Conservation (phyloP, 2,797 vertebrate genomes). For the Tolypeutes matacus region DNA sequence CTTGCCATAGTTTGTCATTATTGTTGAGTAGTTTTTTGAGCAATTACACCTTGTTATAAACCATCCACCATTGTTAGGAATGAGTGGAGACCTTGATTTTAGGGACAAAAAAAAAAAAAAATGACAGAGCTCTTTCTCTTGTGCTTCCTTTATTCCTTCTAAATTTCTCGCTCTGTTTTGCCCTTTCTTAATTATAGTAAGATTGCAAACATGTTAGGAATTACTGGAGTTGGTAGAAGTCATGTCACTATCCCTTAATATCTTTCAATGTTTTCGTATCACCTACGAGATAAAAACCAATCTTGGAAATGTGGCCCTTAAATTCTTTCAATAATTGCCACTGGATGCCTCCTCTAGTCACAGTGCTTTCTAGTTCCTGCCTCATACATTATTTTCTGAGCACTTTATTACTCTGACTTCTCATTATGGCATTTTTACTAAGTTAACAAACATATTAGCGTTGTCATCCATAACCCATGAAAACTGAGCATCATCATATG, state of each 20-base stretch:
- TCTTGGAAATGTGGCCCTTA: neutral
- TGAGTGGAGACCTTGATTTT: neutral
- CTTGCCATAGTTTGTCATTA: neutral
- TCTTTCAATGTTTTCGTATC: neutral
- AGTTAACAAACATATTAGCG: neutral
- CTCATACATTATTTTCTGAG: neutral
- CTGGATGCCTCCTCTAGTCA: neutral
- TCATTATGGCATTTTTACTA: neutral
- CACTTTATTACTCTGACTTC: neutral
- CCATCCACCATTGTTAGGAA: neutral
- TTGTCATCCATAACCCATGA: neutral
- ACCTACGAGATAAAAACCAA: neutral
- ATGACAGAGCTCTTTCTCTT: neutral
- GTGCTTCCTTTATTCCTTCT: neutral
- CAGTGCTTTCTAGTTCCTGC: neutral
- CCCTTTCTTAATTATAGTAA: neutral
- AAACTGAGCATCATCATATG: neutral
- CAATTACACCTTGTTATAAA: neutral
- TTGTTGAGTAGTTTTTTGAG: neutral
- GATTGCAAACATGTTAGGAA: neutral
- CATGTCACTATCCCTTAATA: neutral
- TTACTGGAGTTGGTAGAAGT: neutral
- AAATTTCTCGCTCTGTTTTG: neutral
- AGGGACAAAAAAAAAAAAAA: neutral
- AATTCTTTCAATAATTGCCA: neutral